Evolutionary conservation across 2,113 vertebrate species (phyloP).

Genomic region (Alligator mississippiensis): DNA sequence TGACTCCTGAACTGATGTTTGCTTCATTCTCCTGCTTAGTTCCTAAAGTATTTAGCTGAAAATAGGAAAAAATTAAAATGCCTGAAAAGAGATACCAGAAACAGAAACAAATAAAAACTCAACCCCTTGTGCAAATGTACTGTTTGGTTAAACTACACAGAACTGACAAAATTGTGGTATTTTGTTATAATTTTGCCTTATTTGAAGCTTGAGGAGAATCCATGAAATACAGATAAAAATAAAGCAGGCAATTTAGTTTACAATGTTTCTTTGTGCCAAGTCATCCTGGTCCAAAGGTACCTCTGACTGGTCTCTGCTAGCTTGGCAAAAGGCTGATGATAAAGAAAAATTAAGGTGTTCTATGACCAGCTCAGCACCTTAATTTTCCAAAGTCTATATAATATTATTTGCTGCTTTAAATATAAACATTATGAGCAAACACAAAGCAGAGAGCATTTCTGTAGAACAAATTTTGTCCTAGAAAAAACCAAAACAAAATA

Average conservation of each 20-base stretch:
- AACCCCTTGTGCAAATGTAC: background rate
- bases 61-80: background rate
- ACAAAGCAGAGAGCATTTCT: too few relatives aligned
- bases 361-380: too few relatives aligned
- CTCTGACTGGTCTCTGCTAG: background rate
- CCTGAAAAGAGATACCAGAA: background rate
- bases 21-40: background rate
- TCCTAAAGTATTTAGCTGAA: background rate
- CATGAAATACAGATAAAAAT: background rate
- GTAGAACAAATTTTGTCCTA: background rate
- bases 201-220: constrained; percentile 37
- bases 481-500: background rate
- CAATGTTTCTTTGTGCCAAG: constrained; percentile 38
- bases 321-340: background rate
- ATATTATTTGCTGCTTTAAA: too few relatives aligned
- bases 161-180: background rate
- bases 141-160: background rate
- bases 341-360: too few relatives aligned
- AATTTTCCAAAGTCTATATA: too few relatives aligned
- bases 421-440: too few relatives aligned
- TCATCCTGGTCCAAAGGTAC: background rate
- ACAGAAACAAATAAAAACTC: background rate
- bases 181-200: constrained; percentile 13
- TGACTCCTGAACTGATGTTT: too few relatives aligned
- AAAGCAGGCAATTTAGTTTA: constrained; percentile 7